phyloP scores from a whole-genome alignment of 2,113 vertebrate genomes.

The Charina bottae region DNA sequence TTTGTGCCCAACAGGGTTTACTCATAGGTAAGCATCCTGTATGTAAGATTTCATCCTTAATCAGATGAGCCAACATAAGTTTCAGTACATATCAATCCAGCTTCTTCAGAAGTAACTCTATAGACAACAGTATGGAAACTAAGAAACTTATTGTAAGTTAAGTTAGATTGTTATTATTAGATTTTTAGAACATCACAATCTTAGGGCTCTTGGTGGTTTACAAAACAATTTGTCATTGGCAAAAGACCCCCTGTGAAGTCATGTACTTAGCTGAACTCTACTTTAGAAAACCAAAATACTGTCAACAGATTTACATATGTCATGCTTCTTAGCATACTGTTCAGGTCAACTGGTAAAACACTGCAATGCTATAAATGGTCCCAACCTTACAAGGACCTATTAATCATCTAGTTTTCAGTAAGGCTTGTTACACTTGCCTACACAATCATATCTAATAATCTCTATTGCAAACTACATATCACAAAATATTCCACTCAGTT shows the following conservation, averaged over 20 bases:
- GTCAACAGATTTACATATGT: background rate
- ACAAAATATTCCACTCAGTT: background rate
- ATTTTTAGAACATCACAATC: background rate
- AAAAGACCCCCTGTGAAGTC: accelerated
- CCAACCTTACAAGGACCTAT: background rate
- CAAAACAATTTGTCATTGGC: background rate
- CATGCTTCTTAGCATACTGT: background rate
- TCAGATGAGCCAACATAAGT: background rate
- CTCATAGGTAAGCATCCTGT: background rate
- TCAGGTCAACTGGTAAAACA: accelerated
- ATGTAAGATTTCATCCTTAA: background rate
- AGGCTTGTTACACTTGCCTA: background rate
- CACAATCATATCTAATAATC: background rate
- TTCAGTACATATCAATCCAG: background rate
- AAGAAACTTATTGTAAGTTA: background rate
- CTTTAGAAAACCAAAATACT: background rate
- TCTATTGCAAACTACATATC: background rate
- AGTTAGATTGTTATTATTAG: background rate
- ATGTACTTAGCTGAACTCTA: background rate
- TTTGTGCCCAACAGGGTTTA: background rate
- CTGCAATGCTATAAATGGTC: background rate
- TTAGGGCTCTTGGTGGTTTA: background rate
- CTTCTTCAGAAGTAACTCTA: background rate
- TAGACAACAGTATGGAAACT: accelerated
- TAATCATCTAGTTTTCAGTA: background rate